These are phyloP conservation scores for Ctenodactylus gundi DNA, from an alignment of 2,113 vertebrate species.

Conservation along the genomic window DNA sequence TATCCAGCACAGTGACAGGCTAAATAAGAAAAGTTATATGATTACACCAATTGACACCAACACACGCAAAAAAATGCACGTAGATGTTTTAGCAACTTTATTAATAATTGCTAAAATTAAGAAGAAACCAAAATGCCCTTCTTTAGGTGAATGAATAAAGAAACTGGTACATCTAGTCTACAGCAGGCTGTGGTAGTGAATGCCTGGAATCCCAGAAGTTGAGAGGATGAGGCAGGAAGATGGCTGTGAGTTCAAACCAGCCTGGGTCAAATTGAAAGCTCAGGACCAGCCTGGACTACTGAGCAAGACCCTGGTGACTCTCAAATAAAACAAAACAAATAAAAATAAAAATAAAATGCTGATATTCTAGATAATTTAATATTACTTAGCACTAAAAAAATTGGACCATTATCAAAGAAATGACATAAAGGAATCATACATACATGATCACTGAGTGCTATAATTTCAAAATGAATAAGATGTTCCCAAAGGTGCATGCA, in stretches of 20 bases:
- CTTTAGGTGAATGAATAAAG: no score
- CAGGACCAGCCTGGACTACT: background rate
- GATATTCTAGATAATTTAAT: no score
- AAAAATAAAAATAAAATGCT: no score
- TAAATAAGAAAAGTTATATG: background rate
- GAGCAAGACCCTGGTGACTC: background rate
- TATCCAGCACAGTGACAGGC: background rate
- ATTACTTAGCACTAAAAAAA: no score
- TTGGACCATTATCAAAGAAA: no score
- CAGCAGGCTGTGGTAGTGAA: no score
- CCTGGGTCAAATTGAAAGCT: background rate
- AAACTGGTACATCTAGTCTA: no score
- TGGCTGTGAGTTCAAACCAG: no score
- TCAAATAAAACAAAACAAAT: no score
- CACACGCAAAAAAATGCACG: background rate
- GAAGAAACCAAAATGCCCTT: no score
- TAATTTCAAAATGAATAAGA: background rate
- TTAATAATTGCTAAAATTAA: no score
- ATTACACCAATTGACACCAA: background rate
- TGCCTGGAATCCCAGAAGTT: background rate
- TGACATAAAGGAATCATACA: background rate
- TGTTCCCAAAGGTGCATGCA: background rate
- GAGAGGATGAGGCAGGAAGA: background rate
- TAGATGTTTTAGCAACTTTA: no score
- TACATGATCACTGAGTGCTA: background rate